Conservation (phyloP, 2,113 vertebrate genomes). For the Psettodes erumei region DNA sequence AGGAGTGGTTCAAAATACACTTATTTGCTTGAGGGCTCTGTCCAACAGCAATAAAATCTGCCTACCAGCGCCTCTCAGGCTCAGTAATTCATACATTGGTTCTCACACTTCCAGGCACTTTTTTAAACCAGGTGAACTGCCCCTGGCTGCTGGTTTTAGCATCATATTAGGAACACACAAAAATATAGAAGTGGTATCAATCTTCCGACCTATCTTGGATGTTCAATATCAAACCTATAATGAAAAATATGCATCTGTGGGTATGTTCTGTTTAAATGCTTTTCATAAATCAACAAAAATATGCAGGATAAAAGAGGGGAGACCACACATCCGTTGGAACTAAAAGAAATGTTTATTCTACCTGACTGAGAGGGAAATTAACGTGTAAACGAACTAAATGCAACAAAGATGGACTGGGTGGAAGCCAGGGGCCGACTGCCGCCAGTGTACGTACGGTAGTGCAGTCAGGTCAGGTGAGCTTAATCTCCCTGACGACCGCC, state of each 20-base stretch:
- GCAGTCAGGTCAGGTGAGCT: neutral
- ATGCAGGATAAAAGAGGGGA: neutral
- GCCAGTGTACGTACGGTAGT: neutral
- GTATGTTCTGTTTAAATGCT: neutral
- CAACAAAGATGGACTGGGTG: neutral
- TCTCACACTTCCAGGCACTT: neutral
- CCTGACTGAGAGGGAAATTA: neutral
- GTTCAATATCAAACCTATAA: too few relatives aligned
- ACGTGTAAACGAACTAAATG: neutral
- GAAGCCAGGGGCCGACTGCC: slow-evolving; percentile 9
- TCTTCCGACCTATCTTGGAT: too few relatives aligned
- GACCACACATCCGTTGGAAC: neutral
- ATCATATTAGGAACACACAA: neutral
- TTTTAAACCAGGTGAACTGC: neutral
- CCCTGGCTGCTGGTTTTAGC: neutral
- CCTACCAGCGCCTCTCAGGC: neutral
- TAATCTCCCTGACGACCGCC: slow-evolving; percentile 4
- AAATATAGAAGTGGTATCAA: neutral
- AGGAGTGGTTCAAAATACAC: neutral
- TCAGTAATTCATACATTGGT: neutral
- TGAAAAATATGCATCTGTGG: too few relatives aligned
- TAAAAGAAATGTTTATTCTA: neutral
- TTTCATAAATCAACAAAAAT: too few relatives aligned
- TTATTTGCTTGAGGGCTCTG: neutral
- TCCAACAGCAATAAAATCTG: neutral